Base-by-base conservation (phyloP, 2,888 invertebrate genomes). In the Seladonia tumulorum region DNA sequence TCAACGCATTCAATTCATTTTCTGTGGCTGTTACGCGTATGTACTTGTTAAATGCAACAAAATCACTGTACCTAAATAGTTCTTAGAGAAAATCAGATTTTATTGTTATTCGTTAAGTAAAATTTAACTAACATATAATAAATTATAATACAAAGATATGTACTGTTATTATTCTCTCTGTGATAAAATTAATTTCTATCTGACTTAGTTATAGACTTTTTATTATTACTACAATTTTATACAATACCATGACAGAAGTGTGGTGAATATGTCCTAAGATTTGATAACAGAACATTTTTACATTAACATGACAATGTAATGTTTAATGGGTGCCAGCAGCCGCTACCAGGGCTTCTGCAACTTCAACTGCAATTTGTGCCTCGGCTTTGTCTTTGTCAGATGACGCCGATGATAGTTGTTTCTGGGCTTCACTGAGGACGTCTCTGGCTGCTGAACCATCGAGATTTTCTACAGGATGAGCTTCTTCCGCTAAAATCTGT, bases 401-500 rank as follows among this genome's bases (percentile, higher is more conserved):
- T 14, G 96, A 95, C 29, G 99, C 99, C n/a, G 98, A 97, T 81
- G 96, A 96, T 47, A 98, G 94, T 94, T 98, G 97, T 81, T 97
- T 97, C 95, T 99, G 98, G 18, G 99, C 99, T 95, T 98, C 97
- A 93, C 96, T 96, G 73, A 99, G 96, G 72, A 98, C 96, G 91
- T 99, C 98, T 93, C 97, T 97, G 68, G 98, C 98, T 76, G 98
- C 98, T 79, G 96, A 95, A 73, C 96, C 95, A 95, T 99, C 99
- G 86, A 99, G 95, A 92, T 96, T 96, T 91, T 98, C 98, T 72
- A 99, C 93, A 18, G 97, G 97, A 92, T 98, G 98, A 16, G 99
- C 99, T 96, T 99, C 99, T 95, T 99, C 99, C 53, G 99, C 99
- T 89, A 99, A 96, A 78, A 99, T 97, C 97, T 98, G 95, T 5